Evolutionary conservation across 2,888 invertebrate species (phyloP).

Genomic region (Autographa gamma): DNA sequence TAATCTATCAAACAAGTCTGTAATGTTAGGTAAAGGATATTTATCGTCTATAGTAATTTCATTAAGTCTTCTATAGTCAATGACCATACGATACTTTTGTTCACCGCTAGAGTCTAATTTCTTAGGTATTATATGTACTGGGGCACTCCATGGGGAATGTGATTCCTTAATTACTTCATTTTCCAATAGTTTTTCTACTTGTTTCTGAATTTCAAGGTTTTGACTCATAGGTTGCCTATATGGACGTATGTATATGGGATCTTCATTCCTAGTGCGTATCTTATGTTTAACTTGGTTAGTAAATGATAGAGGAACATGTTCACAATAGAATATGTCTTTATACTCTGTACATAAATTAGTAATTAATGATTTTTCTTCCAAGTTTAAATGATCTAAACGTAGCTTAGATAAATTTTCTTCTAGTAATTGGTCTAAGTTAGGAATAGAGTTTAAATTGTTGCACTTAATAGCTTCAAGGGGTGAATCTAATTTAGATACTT

Average conservation of each 20-base stretch:
- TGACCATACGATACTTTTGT: no score
- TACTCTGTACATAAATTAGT: background rate
- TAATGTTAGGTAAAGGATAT: no score
- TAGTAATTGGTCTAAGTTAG: background rate
- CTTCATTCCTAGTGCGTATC: conserved; percentile 8
- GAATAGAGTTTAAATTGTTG: background rate
- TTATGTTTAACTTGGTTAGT: conserved; percentile 22
- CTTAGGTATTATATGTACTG: no score
- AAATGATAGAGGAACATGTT: conserved; percentile 8
- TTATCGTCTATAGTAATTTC: conserved; percentile 12
- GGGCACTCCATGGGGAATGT: no score
- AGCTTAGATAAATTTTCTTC: background rate
- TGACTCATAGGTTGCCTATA: conserved; percentile 5
- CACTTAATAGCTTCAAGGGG: background rate
- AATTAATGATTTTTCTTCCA: background rate
- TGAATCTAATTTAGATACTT: background rate
- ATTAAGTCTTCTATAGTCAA: conserved; percentile 52
- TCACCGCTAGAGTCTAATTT: no score
- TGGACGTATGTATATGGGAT: conserved; percentile 11
- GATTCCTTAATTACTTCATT: no score
- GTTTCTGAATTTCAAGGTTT: conserved; percentile 48
- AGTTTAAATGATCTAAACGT: background rate
- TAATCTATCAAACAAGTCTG: no score
- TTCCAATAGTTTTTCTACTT: conserved; percentile 50
- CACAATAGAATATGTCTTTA: background rate